Evolutionary conservation across 2,113 vertebrate species (phyloP).

Genomic region (Malurus melanocephalus): DNA sequence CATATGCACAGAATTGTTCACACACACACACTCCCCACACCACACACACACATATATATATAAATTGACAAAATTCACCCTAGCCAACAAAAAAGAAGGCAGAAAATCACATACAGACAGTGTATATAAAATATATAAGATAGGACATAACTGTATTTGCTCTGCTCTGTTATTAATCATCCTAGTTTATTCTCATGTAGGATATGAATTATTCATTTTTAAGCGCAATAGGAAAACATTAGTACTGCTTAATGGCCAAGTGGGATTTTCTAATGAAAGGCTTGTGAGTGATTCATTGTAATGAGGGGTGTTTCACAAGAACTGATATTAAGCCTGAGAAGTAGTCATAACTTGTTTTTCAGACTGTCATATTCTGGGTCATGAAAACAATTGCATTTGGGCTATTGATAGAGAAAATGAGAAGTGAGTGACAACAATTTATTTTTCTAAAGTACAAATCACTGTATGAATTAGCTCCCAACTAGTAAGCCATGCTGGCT

Average conservation of each 20-base stretch:
- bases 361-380: not conserved
- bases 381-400: not conserved
- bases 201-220: constrained; percentile 43
- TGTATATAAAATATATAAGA: not conserved
- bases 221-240: not conserved
- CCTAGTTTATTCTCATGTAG: not conserved
- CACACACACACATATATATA: fast-evolving
- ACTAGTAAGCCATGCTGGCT: not conserved
- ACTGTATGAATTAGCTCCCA: not conserved
- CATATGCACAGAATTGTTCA: not conserved
- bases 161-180: not conserved
- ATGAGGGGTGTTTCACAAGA: not conserved
- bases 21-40: no score
- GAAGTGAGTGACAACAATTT: not conserved
- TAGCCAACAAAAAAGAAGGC: not conserved
- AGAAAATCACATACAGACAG: not conserved
- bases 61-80: not conserved
- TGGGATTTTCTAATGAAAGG: constrained; percentile 12
- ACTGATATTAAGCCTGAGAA: not conserved
- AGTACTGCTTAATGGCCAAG: not conserved
- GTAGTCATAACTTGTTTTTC: not conserved
- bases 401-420: not conserved
- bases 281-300: not conserved
- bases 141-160: not conserved
- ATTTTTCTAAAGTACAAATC: not conserved